Percentiles rank a stretch among this genome's conserved stretches.
These are phyloP conservation scores for Platanista minor DNA, from an alignment of 2,113 vertebrate species.

Conservation along the genomic window DNA sequence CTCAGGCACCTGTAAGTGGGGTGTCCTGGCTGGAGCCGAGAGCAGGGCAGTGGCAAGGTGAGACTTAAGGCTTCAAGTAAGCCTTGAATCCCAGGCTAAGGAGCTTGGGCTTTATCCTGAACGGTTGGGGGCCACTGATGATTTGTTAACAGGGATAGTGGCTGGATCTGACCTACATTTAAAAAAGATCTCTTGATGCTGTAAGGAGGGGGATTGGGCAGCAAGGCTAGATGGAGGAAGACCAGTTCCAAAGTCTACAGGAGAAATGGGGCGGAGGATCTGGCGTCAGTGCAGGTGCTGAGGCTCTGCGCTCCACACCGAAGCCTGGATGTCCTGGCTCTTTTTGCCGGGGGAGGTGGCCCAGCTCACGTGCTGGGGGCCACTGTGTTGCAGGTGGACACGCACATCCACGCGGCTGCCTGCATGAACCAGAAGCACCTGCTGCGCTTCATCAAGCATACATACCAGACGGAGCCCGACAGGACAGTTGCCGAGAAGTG, in stretches of 20 bases:
- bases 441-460: slow-evolving; percentile 93
- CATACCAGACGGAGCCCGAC: slow-evolving; percentile 88
- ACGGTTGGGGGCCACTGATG: neutral
- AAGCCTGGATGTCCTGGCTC: neutral
- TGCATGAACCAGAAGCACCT: slow-evolving; percentile 99
- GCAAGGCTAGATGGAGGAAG: neutral
- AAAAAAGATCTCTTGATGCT: neutral
- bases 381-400: slow-evolving; percentile 90
- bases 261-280: neutral
- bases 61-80: neutral
- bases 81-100: neutral
- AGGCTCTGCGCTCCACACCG: neutral
- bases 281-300: neutral
- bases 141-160: neutral
- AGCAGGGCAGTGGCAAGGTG: neutral
- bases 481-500: slow-evolving; percentile 88
- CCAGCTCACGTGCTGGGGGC: neutral
- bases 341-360: too few species aligned
- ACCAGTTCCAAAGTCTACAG: neutral
- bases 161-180: neutral
- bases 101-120: neutral
- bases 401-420: slow-evolving; percentile 96
- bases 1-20: neutral
- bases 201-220: neutral
- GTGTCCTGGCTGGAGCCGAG: neutral